Base-by-base conservation (phyloP, 2,888 invertebrate genomes). In the Eristalis intricaria region DNA sequence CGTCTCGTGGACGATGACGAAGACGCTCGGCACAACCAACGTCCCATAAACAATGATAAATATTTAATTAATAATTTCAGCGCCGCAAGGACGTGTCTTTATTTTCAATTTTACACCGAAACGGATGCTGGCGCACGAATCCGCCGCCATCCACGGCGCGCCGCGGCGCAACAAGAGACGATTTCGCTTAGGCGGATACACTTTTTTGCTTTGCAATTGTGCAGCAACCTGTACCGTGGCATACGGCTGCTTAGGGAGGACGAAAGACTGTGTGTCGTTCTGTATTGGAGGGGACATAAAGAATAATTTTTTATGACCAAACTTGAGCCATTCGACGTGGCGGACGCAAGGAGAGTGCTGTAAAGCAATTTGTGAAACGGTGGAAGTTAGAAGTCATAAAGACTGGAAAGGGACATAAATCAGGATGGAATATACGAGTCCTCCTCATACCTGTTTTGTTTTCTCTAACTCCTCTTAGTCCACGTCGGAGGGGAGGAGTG, bases 21-120 rank as follows among this genome's bases (percentile, higher is more conserved):
- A 19, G 50, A 50, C 19, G 50, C 19, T 15, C n/a, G 50, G 8
- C 50, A 19, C 10, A 19, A 8, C 19, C 50, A 61, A 63, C 68
- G 68, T 22, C n/a, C 58, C 74, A 81, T 75, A 63, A 75, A 69
- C 68, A 75, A 64, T 58, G 69, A 81, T 81, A 81, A 81, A 81
- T 81, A 82, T 85, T 82, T 74, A 82, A 86, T 86, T 83, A 86
- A 79, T 83, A 71, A 75, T 66, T 83, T 75, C 50, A 64, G 43
- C 63, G 58, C 75, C 78, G 75, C 74, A 61, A 71, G 70, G 38
- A 66, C 58, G 23, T 26, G 56, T 40, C 66, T 65, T 65, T 40
- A 76, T 69, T 78, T 78, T 83, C 83, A 86, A 83, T 86, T 86
- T 86, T 78, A 70, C 78, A 74, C 70, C 68, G 29, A 74, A 74